Percentiles rank a stretch among this genome's conserved stretches.
Conservation (phyloP, 2,113 vertebrate species). For the Pteruthius melanotis region DNA sequence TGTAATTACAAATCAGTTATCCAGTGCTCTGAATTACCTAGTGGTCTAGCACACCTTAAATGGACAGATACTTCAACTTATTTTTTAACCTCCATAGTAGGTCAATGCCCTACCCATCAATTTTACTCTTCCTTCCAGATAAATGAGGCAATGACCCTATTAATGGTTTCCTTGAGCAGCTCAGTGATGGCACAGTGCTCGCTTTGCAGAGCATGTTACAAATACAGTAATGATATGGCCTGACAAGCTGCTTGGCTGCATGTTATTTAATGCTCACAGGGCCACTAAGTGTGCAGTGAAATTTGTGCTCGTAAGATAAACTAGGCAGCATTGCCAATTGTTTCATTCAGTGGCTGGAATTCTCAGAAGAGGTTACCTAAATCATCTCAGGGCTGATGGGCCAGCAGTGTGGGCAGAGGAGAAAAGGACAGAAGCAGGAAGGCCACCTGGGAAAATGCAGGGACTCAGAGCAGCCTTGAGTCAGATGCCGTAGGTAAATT, state of each 20-base stretch:
- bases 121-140: not conserved
- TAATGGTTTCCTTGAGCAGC: not conserved
- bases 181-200: not conserved
- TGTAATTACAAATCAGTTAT: not conserved
- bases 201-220: not conserved
- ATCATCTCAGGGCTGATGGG: not conserved
- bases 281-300: not conserved
- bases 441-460: not conserved
- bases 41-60: not conserved
- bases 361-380: not conserved
- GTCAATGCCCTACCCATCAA: not conserved
- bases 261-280: conserved; percentile 2
- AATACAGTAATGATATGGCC: not conserved
- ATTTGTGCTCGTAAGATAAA: not conserved
- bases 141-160: conserved; percentile 4
- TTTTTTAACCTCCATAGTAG: conserved; percentile 31
- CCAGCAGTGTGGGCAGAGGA: not conserved
- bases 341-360: not conserved
- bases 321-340: not conserved
- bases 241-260: not conserved
- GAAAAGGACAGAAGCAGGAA: not conserved
- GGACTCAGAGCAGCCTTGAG: not conserved
- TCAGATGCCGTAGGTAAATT: rapidly evolving
- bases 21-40: not conserved
- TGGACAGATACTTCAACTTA: not conserved